Conservation (phyloP, 2,113 vertebrate species). For the Cinclus cinclus region DNA sequence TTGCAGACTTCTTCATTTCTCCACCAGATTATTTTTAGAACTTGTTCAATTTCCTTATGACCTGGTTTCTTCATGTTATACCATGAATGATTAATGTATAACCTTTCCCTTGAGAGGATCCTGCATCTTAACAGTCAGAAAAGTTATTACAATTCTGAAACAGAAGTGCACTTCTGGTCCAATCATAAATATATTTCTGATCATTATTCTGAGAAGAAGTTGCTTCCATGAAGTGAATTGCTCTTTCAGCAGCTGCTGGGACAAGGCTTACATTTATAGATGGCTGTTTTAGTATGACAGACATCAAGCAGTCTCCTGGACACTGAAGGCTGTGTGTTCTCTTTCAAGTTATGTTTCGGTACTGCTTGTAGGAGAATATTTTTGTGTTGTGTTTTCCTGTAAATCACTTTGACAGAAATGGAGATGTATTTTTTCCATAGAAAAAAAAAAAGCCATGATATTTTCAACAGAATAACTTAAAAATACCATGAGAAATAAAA, state of each 20-base stretch:
- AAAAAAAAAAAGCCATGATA: fast-evolving
- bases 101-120: neutral
- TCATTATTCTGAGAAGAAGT: neutral
- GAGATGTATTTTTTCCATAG: neutral
- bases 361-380: neutral
- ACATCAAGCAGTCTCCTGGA: neutral
- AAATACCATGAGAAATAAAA: neutral
- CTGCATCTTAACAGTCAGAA: neutral
- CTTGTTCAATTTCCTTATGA: neutral
- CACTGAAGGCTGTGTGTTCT: neutral
- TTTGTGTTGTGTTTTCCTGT: neutral
- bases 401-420: neutral
- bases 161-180: neutral
- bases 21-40: conserved; percentile 67
- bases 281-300: neutral
- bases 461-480: neutral
- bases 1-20: conserved; percentile 46
- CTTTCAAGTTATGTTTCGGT: neutral
- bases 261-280: neutral
- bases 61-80: conserved; percentile 2
- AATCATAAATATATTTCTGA: neutral
- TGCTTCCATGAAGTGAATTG: neutral
- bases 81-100: conserved; percentile 13
- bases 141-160: neutral
- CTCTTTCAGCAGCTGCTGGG: neutral